These are phyloP conservation scores for Trichechus manatus DNA, from an alignment of 2,113 vertebrate species.

Conservation along the genomic window DNA sequence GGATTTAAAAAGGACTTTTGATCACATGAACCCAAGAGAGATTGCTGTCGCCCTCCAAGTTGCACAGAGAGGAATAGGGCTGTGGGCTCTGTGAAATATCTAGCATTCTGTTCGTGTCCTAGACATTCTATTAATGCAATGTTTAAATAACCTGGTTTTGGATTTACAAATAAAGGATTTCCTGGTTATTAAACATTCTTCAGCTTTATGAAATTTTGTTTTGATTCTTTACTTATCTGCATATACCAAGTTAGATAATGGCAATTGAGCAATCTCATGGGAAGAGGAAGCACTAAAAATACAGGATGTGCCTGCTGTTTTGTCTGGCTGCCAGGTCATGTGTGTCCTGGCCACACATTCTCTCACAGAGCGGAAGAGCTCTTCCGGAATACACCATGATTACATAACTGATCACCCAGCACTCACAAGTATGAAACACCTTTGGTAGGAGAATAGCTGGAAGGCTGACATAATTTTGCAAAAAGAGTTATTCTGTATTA, in stretches of 20 bases:
- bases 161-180: slow-evolving; percentile 1
- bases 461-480: background rate
- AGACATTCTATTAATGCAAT: background rate
- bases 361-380: background rate
- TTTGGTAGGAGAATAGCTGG: slow-evolving; percentile 22
- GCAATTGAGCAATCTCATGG: background rate
- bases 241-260: background rate
- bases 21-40: background rate
- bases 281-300: background rate
- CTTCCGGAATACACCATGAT: background rate
- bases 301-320: background rate
- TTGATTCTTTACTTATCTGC: background rate
- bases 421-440: background rate
- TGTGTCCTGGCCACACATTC: background rate
- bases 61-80: background rate
- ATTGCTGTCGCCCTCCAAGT: background rate
- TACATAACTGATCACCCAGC: background rate
- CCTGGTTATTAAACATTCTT: background rate
- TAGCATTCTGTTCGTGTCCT: background rate
- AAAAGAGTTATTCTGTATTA: background rate
- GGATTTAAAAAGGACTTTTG: background rate
- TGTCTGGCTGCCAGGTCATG: background rate
- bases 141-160: background rate
- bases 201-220: slow-evolving; percentile 23
- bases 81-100: background rate